Evolutionary conservation across 2,888 invertebrate species (phyloP).

Genomic region (Liodrosophila aerea): DNA sequence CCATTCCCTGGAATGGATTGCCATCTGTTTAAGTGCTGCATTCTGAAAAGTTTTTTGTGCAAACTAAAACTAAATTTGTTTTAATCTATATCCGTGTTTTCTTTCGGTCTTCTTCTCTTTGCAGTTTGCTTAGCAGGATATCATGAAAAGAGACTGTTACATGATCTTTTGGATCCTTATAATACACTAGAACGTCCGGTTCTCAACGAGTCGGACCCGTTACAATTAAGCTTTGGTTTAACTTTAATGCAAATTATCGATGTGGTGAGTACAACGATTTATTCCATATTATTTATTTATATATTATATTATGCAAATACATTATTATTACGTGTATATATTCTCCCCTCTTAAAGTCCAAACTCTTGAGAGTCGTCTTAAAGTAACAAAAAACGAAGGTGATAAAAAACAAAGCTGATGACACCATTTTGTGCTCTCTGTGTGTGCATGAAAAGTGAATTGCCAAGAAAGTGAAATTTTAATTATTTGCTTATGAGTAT

Average conservation of each 20-base stretch:
- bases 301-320: too few species aligned
- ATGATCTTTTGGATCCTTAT: slow-evolving; percentile 95
- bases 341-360: too few species aligned
- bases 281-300: neutral
- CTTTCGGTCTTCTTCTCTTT: slow-evolving; percentile 67
- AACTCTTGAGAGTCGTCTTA: too few species aligned
- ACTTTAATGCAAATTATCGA: slow-evolving; percentile 99
- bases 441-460: slow-evolving; percentile 66
- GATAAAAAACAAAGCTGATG: slow-evolving; percentile 52
- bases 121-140: slow-evolving; percentile 87
- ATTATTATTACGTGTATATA: too few species aligned
- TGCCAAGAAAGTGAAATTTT: slow-evolving; percentile 79
- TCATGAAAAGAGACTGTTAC: slow-evolving; percentile 95
- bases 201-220: slow-evolving; percentile 97
- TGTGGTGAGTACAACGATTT: slow-evolving; percentile 88
- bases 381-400: slow-evolving; percentile 41
- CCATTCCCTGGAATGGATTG: neutral
- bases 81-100: slow-evolving; percentile 12
- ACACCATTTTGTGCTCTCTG: slow-evolving; percentile 61
- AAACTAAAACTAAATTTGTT: slow-evolving; percentile 41
- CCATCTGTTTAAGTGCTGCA: slow-evolving; percentile 29
- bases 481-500: slow-evolving; percentile 69
- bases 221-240: slow-evolving; percentile 97
- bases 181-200: slow-evolving; percentile 97
- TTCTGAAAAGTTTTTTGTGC: slow-evolving; percentile 10